Percentiles rank a stretch among this genome's conserved stretches.
Evolutionary conservation across 1,140 invertebrate species (phyloP).

Genomic region (Danaus melanippus): DNA sequence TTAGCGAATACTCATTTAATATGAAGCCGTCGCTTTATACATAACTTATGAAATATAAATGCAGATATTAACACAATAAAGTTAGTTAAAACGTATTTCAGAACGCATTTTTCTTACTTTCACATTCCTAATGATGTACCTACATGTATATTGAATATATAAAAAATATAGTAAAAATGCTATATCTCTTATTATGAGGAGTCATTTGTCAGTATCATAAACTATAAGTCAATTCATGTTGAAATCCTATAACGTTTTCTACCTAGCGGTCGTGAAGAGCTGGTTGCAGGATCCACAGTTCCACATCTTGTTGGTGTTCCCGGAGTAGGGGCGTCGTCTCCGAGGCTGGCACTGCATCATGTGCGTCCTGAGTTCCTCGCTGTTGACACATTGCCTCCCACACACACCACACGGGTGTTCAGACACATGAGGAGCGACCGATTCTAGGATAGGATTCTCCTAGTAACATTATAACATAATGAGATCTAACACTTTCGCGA

Average conservation of each 20-base stretch:
- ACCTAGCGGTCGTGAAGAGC: constrained; percentile 58
- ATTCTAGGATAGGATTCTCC: constrained; percentile 16
- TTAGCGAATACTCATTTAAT: too few relatives aligned
- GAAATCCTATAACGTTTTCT: not conserved
- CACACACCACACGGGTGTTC: constrained; percentile 29
- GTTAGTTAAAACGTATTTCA: too few relatives aligned
- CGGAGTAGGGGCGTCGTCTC: constrained; percentile 28
- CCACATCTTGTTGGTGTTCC: constrained; percentile 55
- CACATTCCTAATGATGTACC: too few relatives aligned
- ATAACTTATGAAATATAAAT: too few relatives aligned
- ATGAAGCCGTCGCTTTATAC: too few relatives aligned
- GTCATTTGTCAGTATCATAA: too few relatives aligned
- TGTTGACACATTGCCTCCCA: constrained; percentile 26
- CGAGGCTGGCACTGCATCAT: constrained; percentile 26
- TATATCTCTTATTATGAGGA: too few relatives aligned
- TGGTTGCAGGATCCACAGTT: constrained; percentile 63
- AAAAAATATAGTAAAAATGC: too few relatives aligned
- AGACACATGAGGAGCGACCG: constrained; percentile 5
- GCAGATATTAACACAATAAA: too few relatives aligned
- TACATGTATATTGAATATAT: too few relatives aligned
- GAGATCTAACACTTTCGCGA: not conserved
- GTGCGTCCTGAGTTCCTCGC: constrained; percentile 31
- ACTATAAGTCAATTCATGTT: too few relatives aligned
- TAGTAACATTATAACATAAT: constrained; percentile 9
- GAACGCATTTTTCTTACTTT: too few relatives aligned